phyloP scores from a whole-genome alignment of 2,888 invertebrate genomes.

The Drosophila paracracens region DNA sequence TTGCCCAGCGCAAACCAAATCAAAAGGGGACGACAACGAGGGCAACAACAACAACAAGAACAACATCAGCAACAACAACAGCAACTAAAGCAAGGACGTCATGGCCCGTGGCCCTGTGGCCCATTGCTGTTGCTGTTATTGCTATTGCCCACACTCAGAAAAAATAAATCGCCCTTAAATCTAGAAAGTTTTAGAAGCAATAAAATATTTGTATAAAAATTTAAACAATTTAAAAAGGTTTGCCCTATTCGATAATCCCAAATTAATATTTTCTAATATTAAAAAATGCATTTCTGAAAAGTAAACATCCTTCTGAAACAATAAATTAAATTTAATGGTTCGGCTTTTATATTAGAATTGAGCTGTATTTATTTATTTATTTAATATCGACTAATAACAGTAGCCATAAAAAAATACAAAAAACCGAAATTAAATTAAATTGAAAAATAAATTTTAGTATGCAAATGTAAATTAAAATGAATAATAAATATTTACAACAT shows the following conservation, averaged over 20 bases:
- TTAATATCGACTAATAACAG: too few relatives aligned
- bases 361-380: too few relatives aligned
- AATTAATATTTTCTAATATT: background rate
- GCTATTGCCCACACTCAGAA: slow-evolving; percentile 7
- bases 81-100: slow-evolving; percentile 54
- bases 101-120: slow-evolving; percentile 66
- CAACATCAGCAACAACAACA: slow-evolving; percentile 23
- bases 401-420: too few relatives aligned
- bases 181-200: background rate
- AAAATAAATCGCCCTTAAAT: background rate
- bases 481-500: too few relatives aligned
- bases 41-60: slow-evolving; percentile 32
- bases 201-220: too few relatives aligned
- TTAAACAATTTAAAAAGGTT: too few relatives aligned
- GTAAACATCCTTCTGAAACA: too few relatives aligned
- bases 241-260: background rate
- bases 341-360: too few relatives aligned
- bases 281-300: background rate
- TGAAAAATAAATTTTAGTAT: too few relatives aligned
- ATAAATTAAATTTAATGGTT: too few relatives aligned
- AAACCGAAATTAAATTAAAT: too few relatives aligned
- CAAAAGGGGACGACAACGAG: slow-evolving; percentile 53
- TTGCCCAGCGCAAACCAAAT: slow-evolving; percentile 71
- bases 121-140: slow-evolving; percentile 59
- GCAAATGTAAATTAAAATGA: too few relatives aligned